Evolutionary conservation across 2,888 invertebrate species (phyloP).

Genomic region (Anarsia innoxiella): DNA sequence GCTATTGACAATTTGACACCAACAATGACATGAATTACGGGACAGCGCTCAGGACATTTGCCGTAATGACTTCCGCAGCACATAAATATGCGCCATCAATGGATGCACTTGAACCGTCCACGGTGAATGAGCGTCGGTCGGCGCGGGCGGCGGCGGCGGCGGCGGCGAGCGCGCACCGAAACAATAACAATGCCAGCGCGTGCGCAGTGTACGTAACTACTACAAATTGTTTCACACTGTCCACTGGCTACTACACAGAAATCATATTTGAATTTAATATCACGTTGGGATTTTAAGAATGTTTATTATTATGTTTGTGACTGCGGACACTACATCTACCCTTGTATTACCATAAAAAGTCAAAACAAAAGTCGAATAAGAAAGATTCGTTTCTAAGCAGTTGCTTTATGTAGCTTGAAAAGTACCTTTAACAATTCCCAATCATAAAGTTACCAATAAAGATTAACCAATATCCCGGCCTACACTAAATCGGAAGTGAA

Average conservation of each 20-base stretch:
- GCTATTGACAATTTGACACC: no score
- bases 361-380: no score
- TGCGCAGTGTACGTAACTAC: conserved; percentile 52
- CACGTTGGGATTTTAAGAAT: no score
- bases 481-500: conserved; percentile 7
- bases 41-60: conserved; percentile 18
- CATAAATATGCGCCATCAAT: conserved; percentile 35
- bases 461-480: no score
- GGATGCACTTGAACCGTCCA: conserved; percentile 37
- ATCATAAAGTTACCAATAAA: no score
- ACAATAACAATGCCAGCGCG: conserved; percentile 57
- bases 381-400: no score
- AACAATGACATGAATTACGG: conserved; percentile 8
- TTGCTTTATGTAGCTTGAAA: no score
- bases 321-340: no score
- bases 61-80: conserved; percentile 40
- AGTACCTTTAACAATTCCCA: no score
- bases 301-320: no score
- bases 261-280: neutral
- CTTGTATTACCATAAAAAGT: no score
- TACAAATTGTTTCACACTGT: conserved; percentile 39
- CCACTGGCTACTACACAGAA: neutral
- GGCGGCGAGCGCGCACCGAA: conserved; percentile 48
- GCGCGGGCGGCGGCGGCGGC: no score
- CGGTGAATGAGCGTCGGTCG: conserved; percentile 41